phyloP scores from a whole-genome alignment of 2,888 invertebrate species.

The Drosophila prolongata region DNA sequence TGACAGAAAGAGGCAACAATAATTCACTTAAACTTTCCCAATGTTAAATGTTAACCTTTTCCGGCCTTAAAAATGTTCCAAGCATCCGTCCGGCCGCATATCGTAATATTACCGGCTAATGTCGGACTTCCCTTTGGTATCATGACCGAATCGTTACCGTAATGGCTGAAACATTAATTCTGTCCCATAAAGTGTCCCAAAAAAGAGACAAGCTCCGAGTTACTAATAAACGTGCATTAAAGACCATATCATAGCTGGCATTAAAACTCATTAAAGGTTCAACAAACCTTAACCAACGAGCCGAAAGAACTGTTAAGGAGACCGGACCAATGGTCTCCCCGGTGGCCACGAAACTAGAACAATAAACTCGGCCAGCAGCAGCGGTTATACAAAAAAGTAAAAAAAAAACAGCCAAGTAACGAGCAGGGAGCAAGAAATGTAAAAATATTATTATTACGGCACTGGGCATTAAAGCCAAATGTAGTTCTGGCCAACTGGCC shows the following conservation, averaged over 20 bases:
- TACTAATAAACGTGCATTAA: slow-evolving; percentile 54
- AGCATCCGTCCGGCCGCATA: slow-evolving; percentile 32
- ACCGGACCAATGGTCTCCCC: slow-evolving; percentile 13
- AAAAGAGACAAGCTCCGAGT: slow-evolving; percentile 7
- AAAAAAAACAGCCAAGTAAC: slow-evolving; percentile 7
- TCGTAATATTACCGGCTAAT: slow-evolving; percentile 33
- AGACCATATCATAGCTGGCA: slow-evolving; percentile 59
- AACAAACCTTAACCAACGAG: slow-evolving; percentile 63
- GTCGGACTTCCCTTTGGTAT: slow-evolving; percentile 39
- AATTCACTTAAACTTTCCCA: slow-evolving; percentile 4
- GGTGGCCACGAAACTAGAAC: slow-evolving; percentile 60
- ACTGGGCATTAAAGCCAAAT: slow-evolving; percentile 61
- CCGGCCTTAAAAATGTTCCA: slow-evolving; percentile 9
- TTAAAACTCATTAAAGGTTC: slow-evolving; percentile 74
- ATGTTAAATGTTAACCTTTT: slow-evolving; percentile 12
- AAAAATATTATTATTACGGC: slow-evolving; percentile 66
- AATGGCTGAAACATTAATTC: slow-evolving; percentile 43
- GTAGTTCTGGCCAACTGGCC: slow-evolving; percentile 13
- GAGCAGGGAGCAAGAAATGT: slow-evolving; percentile 24
- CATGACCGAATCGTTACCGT: slow-evolving; percentile 43
- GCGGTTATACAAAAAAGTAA: slow-evolving; percentile 7
- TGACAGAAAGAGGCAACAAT: too few species aligned
- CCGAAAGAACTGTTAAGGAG: slow-evolving; percentile 63
- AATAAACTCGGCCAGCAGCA: slow-evolving; percentile 68
- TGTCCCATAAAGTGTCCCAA: slow-evolving; percentile 50